phyloP scores from a whole-genome alignment of 1,140 invertebrate species.

The Ceratitis capitata region DNA sequence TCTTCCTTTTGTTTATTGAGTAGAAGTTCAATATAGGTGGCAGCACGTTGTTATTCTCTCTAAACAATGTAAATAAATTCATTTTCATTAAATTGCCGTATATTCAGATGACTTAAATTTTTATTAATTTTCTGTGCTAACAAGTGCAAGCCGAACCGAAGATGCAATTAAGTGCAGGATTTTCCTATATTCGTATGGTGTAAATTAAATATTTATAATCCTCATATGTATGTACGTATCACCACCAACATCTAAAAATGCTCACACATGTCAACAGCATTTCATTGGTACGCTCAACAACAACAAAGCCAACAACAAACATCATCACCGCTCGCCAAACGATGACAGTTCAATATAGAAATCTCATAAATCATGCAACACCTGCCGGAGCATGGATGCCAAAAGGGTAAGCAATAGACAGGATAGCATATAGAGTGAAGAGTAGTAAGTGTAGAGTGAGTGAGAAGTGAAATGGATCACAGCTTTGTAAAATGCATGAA shows the following conservation, averaged over 20 bases:
- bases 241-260: neutral
- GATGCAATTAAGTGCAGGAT: too few relatives aligned
- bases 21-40: too few relatives aligned
- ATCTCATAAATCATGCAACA: conserved; percentile 38
- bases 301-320: neutral
- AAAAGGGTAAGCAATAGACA: neutral
- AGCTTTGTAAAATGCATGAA: neutral
- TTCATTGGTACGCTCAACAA: neutral
- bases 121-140: too few relatives aligned
- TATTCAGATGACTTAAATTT: too few relatives aligned
- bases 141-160: too few relatives aligned
- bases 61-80: too few relatives aligned
- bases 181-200: too few relatives aligned
- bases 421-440: neutral
- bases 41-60: too few relatives aligned
- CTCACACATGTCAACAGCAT: neutral
- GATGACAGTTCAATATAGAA: conserved; percentile 35
- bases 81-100: too few relatives aligned
- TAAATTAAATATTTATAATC: too few relatives aligned
- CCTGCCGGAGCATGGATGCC: neutral
- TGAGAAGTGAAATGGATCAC: neutral
- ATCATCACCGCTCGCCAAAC: neutral
- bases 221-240: neutral
- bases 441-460: neutral
- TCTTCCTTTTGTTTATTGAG: too few relatives aligned